Conservation (phyloP, 35 echinoderm and acorn worm species). For the Holothuria glaberrima region DNA sequence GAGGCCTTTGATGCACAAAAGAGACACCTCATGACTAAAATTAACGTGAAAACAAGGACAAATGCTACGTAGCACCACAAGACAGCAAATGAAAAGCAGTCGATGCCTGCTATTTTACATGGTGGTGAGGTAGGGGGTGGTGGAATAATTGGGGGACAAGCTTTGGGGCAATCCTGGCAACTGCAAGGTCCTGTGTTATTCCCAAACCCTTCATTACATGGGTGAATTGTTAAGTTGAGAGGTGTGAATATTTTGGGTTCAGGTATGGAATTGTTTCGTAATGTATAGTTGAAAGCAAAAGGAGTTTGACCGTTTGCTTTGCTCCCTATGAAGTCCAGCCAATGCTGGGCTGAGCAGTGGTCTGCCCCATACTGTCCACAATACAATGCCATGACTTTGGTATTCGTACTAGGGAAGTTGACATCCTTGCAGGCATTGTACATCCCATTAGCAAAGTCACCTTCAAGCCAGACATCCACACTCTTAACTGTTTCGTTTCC, state of each 20-base stretch:
- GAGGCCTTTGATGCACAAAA: background rate
- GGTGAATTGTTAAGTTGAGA: slow-evolving; percentile 62
- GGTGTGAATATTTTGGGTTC: slow-evolving; percentile 51
- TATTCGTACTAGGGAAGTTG: slow-evolving; percentile 86
- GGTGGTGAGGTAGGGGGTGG: slow-evolving; percentile 51
- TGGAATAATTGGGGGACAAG: slow-evolving; percentile 78
- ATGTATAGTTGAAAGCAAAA: slow-evolving; percentile 72
- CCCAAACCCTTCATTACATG: slow-evolving; percentile 65
- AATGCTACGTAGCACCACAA: slow-evolving; percentile 51
- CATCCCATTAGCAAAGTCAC: slow-evolving; percentile 78
- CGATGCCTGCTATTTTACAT: slow-evolving; percentile 66
- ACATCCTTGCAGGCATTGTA: slow-evolving; percentile 89
- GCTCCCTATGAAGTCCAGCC: slow-evolving; percentile 84
- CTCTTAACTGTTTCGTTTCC: slow-evolving; percentile 54
- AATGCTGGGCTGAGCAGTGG: slow-evolving; percentile 78
- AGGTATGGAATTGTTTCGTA: slow-evolving; percentile 10
- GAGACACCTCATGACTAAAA: background rate
- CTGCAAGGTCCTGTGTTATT: slow-evolving; percentile 78
- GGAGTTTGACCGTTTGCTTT: slow-evolving; percentile 86
- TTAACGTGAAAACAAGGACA: slow-evolving; percentile 62
- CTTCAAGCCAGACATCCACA: slow-evolving; percentile 65
- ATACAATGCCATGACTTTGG: slow-evolving; percentile 74
- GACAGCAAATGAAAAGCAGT: slow-evolving; percentile 65
- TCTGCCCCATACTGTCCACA: slow-evolving; percentile 81
- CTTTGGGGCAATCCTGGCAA: slow-evolving; percentile 89